Percentiles rank a stretch among this genome's conserved stretches.
phyloP scores from a whole-genome alignment of 2,113 vertebrate species.

The Cinclus cinclus region DNA sequence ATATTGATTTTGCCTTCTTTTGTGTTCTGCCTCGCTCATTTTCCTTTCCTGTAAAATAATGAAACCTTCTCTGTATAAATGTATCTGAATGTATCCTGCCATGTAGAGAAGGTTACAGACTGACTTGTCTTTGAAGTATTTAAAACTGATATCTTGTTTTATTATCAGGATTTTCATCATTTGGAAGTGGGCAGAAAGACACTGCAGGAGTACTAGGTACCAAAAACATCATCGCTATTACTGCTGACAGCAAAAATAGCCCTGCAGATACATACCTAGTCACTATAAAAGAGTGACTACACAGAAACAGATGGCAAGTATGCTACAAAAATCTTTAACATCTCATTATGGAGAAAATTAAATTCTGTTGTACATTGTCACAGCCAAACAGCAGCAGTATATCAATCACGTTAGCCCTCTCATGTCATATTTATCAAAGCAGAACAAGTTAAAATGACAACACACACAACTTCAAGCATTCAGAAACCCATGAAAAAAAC shows the following conservation, averaged over 20 bases:
- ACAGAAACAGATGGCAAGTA: conserved; percentile 24
- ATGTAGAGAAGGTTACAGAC: background rate
- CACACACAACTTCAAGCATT: background rate
- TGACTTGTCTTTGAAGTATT: background rate
- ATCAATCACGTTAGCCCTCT: conserved; percentile 17
- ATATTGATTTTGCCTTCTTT: background rate
- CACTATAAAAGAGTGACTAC: background rate
- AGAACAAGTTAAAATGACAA: conserved; percentile 33
- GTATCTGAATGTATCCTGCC: background rate
- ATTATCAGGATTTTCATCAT: background rate
- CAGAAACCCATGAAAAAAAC: background rate
- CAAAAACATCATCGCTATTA: background rate
- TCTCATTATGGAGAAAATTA: conserved; percentile 17
- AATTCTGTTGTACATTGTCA: background rate
- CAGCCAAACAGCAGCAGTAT: conserved; percentile 14
- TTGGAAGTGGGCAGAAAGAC: background rate
- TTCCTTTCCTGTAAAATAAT: background rate
- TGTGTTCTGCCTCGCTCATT: background rate
- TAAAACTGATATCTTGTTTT: background rate
- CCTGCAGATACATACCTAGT: background rate
- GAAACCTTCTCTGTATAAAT: background rate
- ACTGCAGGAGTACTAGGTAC: background rate
- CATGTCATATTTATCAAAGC: background rate
- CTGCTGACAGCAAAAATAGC: background rate
- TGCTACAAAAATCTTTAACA: conserved; percentile 12